phyloP scores from a whole-genome alignment of 2,888 invertebrate genomes.

The Drosophila recens region DNA sequence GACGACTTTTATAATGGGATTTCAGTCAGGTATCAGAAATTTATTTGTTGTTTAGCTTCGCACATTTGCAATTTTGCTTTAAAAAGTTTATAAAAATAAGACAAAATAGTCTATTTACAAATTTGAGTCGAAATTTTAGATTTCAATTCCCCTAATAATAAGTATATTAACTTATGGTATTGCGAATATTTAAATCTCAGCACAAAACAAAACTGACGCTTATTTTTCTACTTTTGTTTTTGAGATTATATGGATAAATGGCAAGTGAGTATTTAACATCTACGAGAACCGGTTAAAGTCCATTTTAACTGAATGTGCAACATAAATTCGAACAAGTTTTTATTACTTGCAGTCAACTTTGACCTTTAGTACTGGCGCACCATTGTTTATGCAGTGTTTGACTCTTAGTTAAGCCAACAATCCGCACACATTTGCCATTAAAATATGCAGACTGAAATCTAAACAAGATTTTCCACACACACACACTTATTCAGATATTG shows the following conservation, averaged over 20 bases:
- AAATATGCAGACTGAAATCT: constrained; percentile 54
- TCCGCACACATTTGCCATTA: constrained; percentile 45
- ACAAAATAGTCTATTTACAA: neutral
- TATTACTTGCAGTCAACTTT: constrained; percentile 9
- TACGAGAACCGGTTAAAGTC: constrained; percentile 20
- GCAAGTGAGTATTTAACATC: neutral
- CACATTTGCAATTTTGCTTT: neutral
- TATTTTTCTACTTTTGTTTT: no score
- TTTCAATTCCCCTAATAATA: neutral
- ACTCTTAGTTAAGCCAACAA: constrained; percentile 40
- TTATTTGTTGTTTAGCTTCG: no score
- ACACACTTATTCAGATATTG: constrained; percentile 1
- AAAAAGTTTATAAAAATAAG: neutral
- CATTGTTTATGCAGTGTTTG: constrained; percentile 8
- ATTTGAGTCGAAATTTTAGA: neutral
- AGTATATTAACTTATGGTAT: neutral
- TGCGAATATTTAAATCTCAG: neutral
- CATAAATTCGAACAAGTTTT: constrained; percentile 10
- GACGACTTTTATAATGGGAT: constrained; percentile 17
- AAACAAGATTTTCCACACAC: constrained; percentile 21
- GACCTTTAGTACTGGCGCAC: constrained; percentile 29
- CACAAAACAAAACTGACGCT: no score
- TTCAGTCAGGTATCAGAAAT: constrained; percentile 2
- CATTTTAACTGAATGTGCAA: constrained; percentile 12
- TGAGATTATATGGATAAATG: neutral